Base-by-base conservation (phyloP, 2,888 invertebrate species). In the Machimus atricapillus region DNA sequence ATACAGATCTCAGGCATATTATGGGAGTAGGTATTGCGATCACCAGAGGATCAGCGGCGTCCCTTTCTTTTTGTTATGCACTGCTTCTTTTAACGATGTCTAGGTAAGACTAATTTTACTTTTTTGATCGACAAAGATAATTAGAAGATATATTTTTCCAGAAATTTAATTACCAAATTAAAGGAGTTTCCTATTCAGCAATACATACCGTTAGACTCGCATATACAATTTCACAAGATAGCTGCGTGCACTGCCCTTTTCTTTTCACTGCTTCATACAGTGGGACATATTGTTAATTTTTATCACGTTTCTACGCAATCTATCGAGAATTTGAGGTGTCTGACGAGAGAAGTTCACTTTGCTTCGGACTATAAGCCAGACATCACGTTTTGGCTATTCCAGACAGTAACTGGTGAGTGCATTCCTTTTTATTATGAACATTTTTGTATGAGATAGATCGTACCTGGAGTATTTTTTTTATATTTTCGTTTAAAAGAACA, bases 21-120 rank as follows among this genome's bases (percentile, higher is more conserved):
- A 98, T 99, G 98, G 98, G 98, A 1, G 97, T 98, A 1, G 98
- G 98, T 0, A 98, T 98, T 82, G 98, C 98, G 8, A 97, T 98
- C 89, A 98, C 98, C 0, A 94, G 98, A 91, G 98, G 98, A 23
- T 97, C 98, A 0, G 98, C 98, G 0, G 98, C 98, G 0, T 97
- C 98, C 0, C 92, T 99, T 8, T 98, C 98, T 0, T 98, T 99
- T 93, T 98, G 98, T 93, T 98, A 98, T 93, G 97, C 97, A 89
- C 94, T 99, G 12, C 93, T 99, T 0, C 93, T 98, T 56, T 93
- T 99, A 34, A 98, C 98, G 1, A 98, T 98, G 98, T 98, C 98
- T 3, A 93, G 94, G 90, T 91, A 73, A 52, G 31, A 37, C 14
- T 34, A 52, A 46, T 37, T 92, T 97, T 97, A 92, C 97, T 97